Evolutionary conservation across 2,888 invertebrate species (phyloP), one percentile per base, ranked within the genome.

Genomic region (Abscondita cerata): DNA sequence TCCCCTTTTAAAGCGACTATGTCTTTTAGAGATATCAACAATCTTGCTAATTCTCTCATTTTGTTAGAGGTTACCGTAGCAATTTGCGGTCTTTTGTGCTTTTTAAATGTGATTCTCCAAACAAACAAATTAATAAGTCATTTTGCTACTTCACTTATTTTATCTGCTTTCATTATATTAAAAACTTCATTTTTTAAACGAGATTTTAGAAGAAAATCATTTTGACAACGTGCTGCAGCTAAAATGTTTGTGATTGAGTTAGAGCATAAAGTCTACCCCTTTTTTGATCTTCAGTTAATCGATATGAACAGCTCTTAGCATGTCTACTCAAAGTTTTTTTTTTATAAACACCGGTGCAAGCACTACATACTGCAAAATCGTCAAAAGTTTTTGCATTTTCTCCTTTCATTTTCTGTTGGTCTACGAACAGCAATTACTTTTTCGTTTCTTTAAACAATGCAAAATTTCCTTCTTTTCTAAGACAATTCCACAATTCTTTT

Each of bases 391-490:
- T 51, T 20, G 34, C 47, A 44, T 50, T 51, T 19, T 40, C 16
- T 46, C 47, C 46, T 20, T 33, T 44, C 31, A n/a, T 52, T 52
- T 58, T 18, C 13, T 52, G 52, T 34, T 34, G 58, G 46, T 34
- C 51, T 46, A 19, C 44, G 46, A 46, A 46, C 41, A 46, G 41
- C 58, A 19, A 48, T 48, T 19, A 51, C 51, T 36, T 36, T 51
- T 51, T 50, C 11, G 33, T 13, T 20, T 48, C 48, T 51, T n/a
- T 51, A 9, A 51, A 51, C 1, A 51, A 33, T 13, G 34, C 5
- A 16, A 51, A 51, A 51, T 51, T 51, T 55, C 54, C 36, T 46
- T 46, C 54, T 12, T 55, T 55, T 55, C 54, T 55, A 18, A 55
- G 46, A 16, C 33, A 46, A 31, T 34, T 33, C 33, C 46, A 46